Conservation (phyloP, 2,113 vertebrate species). For the Damaliscus lunatus region DNA sequence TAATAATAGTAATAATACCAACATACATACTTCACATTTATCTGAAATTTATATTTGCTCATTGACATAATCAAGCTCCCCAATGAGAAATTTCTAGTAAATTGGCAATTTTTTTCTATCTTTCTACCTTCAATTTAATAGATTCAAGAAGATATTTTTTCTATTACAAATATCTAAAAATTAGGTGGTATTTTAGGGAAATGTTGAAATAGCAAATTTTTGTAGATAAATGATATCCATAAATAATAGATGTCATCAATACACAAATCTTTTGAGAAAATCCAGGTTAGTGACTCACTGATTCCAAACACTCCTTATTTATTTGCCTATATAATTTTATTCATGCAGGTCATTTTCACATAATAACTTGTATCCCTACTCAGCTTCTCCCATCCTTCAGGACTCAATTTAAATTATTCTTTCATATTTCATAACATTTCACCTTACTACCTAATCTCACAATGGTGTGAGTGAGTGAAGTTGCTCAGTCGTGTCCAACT, state of each 20-base stretch:
- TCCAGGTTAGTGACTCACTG: not conserved
- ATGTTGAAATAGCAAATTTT: not conserved
- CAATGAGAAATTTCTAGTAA: not conserved
- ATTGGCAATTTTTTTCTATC: not conserved
- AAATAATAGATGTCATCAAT: not conserved
- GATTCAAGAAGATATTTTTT: not conserved
- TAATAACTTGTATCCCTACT: not conserved
- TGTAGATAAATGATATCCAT: not conserved
- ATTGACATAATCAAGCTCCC: not conserved
- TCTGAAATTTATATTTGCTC: not conserved
- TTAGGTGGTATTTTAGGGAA: not conserved
- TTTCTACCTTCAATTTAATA: not conserved
- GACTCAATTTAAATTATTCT: not conserved
- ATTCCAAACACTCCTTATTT: not conserved
- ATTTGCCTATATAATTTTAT: not conserved
- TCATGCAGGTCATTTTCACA: not conserved
- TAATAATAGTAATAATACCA: not conserved
- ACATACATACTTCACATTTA: not conserved
- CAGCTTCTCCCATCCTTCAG: not conserved
- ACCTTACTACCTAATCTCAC: not conserved
- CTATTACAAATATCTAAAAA: not conserved
- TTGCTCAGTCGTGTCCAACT: accelerated
- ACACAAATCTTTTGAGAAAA: not conserved
- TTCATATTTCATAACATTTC: not conserved
- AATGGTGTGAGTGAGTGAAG: not conserved